Conservation (phyloP, 2,888 invertebrate species). For the Spodoptera littoralis region DNA sequence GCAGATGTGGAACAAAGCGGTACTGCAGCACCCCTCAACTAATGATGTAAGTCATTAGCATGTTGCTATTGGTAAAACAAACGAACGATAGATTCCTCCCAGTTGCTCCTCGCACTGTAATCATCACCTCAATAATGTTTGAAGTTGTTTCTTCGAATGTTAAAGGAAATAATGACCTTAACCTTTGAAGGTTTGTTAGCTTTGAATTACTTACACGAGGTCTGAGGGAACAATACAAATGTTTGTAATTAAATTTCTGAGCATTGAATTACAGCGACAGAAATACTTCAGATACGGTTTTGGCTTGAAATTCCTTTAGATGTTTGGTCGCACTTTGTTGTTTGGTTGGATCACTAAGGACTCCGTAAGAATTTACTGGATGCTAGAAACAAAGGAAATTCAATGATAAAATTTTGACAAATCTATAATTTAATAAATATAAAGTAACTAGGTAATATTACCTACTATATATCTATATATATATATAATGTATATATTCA, state of each 20-base stretch:
- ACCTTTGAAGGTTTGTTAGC: conserved; percentile 20
- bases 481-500: too few species aligned
- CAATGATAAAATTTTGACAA: too few species aligned
- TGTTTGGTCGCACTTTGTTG: conserved; percentile 14
- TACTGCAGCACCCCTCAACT: conserved; percentile 25
- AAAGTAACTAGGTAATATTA: too few species aligned
- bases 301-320: conserved; percentile 1
- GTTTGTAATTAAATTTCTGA: conserved; percentile 42
- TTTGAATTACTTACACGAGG: conserved; percentile 34
- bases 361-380: too few species aligned
- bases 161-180: conserved; percentile 24
- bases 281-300: conserved; percentile 29
- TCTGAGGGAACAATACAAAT: conserved; percentile 33
- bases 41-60: conserved; percentile 22
- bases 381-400: too few species aligned
- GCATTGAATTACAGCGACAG: conserved; percentile 29
- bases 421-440: too few species aligned
- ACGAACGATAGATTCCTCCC: conserved; percentile 1
- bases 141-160: conserved; percentile 26
- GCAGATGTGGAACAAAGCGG: conserved; percentile 29
- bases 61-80: conserved; percentile 3
- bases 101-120: conserved; percentile 2
- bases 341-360: conserved; percentile 1
- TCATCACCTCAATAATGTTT: conserved; percentile 16
- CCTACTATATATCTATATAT: too few species aligned